Evolutionary conservation across 2,888 invertebrate genomes (phyloP), one percentile per base, ranked within the genome.

Genomic region (Julus scanicus): DNA sequence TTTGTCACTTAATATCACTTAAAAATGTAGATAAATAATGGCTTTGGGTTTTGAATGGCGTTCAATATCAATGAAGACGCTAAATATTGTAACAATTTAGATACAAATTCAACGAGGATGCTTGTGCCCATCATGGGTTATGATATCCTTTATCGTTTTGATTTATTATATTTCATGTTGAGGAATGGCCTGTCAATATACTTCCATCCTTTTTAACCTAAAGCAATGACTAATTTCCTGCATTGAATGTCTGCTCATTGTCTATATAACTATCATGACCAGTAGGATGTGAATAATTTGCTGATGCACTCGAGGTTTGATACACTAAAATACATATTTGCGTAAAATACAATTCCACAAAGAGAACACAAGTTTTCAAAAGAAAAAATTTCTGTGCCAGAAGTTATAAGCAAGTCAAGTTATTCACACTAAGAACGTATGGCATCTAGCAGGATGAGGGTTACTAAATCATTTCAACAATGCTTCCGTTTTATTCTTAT

Each of bases 161-260:
- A 71, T 71, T 71, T 71, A 71, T 71, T 71, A 29, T 29, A 71
- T 71, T 20, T 11, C 29, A 71, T 71, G 71, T 29, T 29, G 71
- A 71, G 11, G 29, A 29, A 29, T 8, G 2, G 44, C 44, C 8
- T 44, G 8, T 71, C 29, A 71, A 71, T 71, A 29, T 37, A 71
- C 71, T 71, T 71, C 71, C 71, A 71, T 71, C 71, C 71, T 71
- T 29, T 71, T 71, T 71, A 71, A 9, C 71, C 1, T 71, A 71
- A 29, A 29, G 71, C 71, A 71, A 71, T 71, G n/a, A 63, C 57
- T 63, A 11, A 29, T 71, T 29, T 71, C 71, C 71, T 71, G 71
- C 29, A 20, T 9, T 4, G 29, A 71, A 8, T 29, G 29, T 71
- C 5, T 11, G 29, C 2, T 71, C 11, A 4, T 71, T 29, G 71